Conservation (phyloP, 2,113 vertebrate species). For the Ceyx margarethae region DNA sequence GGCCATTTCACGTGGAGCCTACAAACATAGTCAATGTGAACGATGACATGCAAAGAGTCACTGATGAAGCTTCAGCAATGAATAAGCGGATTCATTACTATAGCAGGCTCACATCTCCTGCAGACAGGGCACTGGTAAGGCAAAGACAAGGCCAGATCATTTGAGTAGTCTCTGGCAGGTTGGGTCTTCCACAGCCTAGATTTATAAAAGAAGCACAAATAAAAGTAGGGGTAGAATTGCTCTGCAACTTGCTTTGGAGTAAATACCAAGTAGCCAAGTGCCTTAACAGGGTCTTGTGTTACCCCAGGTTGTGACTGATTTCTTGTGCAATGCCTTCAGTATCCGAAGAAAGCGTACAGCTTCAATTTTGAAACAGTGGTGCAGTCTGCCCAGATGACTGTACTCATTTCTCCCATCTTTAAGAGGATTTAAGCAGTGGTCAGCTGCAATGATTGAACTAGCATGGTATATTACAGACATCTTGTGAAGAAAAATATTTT, state of each 20-base stretch:
- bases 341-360: background rate
- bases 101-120: slow-evolving; percentile 80
- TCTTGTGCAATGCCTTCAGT: background rate
- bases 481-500: background rate
- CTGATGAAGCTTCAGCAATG: slow-evolving; percentile 88
- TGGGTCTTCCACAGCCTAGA: background rate
- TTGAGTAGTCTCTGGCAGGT: background rate
- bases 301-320: background rate
- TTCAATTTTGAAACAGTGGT: background rate
- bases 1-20: slow-evolving; percentile 92
- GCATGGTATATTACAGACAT: background rate
- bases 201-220: background rate
- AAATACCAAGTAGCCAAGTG: background rate
- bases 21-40: slow-evolving; percentile 83
- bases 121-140: slow-evolving; percentile 87
- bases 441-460: background rate
- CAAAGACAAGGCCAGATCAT: background rate
- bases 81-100: slow-evolving; percentile 96
- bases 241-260: background rate
- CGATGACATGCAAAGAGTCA: slow-evolving; percentile 81
- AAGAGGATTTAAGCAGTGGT: background rate
- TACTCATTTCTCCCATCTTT: background rate
- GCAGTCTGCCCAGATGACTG: background rate
- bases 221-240: background rate
- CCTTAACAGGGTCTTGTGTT: background rate